These are phyloP conservation scores for Haliaeetus leucogaster DNA, from an alignment of 2,113 vertebrate genomes.

Conservation along the genomic window DNA sequence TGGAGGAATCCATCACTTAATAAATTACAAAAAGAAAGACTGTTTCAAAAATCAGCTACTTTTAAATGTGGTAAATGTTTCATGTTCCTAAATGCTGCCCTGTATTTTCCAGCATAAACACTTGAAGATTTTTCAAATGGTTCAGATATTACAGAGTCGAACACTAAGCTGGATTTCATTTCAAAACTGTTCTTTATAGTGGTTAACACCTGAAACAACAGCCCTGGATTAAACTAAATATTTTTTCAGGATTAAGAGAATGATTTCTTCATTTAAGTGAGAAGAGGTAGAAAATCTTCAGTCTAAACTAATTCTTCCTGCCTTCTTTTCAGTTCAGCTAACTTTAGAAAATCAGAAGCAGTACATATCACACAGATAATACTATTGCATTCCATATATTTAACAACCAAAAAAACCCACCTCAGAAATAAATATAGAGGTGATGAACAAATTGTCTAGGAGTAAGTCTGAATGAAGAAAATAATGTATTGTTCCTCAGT, in stretches of 20 bases:
- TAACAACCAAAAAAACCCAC: background rate
- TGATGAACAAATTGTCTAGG: background rate
- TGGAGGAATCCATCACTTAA: background rate
- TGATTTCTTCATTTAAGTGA: background rate
- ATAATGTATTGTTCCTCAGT: background rate
- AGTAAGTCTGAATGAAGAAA: background rate
- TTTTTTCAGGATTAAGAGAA: background rate
- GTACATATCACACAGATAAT: accelerated
- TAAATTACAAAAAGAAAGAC: background rate
- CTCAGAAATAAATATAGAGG: background rate
- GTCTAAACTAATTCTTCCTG: background rate
- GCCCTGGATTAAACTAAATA: background rate
- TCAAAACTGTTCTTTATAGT: background rate
- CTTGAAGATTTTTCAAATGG: background rate
- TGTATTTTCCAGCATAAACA: background rate
- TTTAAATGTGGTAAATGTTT: background rate
- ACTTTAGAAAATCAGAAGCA: background rate
- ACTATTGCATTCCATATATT: background rate
- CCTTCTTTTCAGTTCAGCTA: background rate
- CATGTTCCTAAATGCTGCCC: background rate
- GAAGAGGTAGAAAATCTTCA: background rate
- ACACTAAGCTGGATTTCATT: background rate
- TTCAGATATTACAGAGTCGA: background rate
- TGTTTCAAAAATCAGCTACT: background rate
- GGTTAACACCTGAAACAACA: background rate